Evolutionary conservation across 1,140 invertebrate species (phyloP).

Genomic region (Apolygus lucorum): DNA sequence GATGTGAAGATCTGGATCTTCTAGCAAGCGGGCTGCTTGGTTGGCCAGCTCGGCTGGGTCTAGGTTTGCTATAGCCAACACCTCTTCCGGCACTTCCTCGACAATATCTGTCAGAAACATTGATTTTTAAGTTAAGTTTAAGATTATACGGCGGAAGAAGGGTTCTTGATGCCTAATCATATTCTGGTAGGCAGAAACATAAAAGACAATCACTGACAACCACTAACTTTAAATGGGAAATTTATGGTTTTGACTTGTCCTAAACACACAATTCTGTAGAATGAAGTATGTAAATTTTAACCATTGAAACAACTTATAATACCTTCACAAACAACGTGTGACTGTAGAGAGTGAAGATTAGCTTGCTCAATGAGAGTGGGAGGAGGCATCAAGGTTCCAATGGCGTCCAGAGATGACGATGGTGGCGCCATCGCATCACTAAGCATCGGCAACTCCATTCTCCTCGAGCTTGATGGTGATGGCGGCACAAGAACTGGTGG

Average conservation of each 20-base stretch:
- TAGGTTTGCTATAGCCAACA: constrained; percentile 41
- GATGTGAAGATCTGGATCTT: constrained; percentile 81
- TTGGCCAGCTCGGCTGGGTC: constrained; percentile 44
- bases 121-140: no score
- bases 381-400: not conserved
- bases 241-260: no score
- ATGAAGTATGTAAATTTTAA: no score
- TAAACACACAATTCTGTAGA: no score
- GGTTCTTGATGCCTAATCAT: no score
- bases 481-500: not conserved
- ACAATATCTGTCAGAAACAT: constrained; percentile 32
- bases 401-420: not conserved
- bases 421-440: not conserved
- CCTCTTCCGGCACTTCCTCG: constrained; percentile 38
- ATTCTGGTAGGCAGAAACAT: not conserved
- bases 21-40: constrained; percentile 48
- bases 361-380: not conserved
- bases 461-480: not conserved
- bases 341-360: not conserved
- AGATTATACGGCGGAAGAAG: no score
- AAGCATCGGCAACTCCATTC: not conserved
- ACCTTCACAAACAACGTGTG: not conserved
- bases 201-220: no score
- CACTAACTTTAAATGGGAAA: no score
- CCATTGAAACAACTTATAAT: not conserved